A percentile compares a stretch with the other conserved stretches of the same genome.
phyloP scores from a whole-genome alignment of 1,140 invertebrate genomes.

The Cyrtorhinus lividipennis region DNA sequence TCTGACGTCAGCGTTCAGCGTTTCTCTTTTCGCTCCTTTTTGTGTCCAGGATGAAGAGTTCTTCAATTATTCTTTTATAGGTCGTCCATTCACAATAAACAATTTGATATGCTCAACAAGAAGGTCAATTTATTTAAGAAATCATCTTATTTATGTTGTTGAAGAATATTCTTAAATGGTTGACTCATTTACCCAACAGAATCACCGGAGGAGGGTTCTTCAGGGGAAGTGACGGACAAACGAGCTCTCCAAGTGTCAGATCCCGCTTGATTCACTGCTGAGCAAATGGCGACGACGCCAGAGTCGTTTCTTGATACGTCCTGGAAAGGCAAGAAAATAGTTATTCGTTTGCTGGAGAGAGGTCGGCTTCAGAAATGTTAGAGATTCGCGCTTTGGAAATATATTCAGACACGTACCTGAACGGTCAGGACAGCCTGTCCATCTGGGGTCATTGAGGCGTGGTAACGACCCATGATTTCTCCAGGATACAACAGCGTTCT shows the following conservation, averaged over 20 bases:
- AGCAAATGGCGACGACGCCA: slow-evolving; percentile 54
- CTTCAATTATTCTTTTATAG: no score
- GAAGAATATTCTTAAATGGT: no score
- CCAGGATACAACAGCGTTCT: slow-evolving; percentile 53
- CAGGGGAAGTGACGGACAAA: slow-evolving; percentile 57
- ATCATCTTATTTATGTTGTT: no score
- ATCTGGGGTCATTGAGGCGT: slow-evolving; percentile 41
- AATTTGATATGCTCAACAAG: no score
- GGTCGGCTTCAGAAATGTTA: no score
- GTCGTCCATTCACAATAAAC: no score
- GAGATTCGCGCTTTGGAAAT: no score
- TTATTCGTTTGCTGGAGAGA: neutral
- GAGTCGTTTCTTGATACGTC: slow-evolving; percentile 45
- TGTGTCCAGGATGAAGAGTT: no score
- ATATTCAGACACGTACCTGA: slow-evolving; percentile 25
- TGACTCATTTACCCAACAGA: no score
- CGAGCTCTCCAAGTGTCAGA: slow-evolving; percentile 59
- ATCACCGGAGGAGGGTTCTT: slow-evolving; percentile 67
- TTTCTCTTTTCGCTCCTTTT: no score
- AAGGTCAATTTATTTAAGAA: no score
- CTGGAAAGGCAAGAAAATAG: slow-evolving; percentile 22
- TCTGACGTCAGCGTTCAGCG: no score
- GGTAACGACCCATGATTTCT: slow-evolving; percentile 40
- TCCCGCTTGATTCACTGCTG: slow-evolving; percentile 65
- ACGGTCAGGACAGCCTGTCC: slow-evolving; percentile 45